Evolutionary conservation across 2,797 vertebrate genomes (phyloP), one percentile per base, ranked within the genome.

Genomic region (Austrolebias charrua): DNA sequence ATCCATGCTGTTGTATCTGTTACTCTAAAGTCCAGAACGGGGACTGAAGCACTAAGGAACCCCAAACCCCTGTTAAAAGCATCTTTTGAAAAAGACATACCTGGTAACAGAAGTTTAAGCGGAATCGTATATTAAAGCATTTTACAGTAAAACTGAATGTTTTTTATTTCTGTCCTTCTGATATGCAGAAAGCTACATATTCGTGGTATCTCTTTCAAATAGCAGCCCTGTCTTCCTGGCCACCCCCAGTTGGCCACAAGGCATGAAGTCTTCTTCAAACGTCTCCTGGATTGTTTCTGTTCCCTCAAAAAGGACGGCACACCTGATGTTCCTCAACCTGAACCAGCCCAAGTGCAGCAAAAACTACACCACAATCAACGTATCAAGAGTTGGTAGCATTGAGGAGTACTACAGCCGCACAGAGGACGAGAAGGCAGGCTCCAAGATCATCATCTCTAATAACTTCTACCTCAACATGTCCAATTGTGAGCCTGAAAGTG

Each of bases 401-500:
- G 84, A 82, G 0, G 86, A 92, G 60, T 87, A 93, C 35, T 91
- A 89, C 1, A 93, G 92, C 66, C 87, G 88, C 58, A 86, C 94
- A 1, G 94, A 96, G 76, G 94, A 95, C 0, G 89, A 94, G 56
- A 51, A 46, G 0, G 84, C 93, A 0, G 89, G 91, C 0, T 44
- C 63, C 2, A 54, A 91, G 15, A 63, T 91, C 14, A 68, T 75
- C 0, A 81, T 92, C 67, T 66, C 73, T 0, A 84, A 88, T 14
- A 83, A 35, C 66, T 98, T 99, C 89, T 98, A 94, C 92, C 89
- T 99, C 47, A 99, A 98, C 59, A 78, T 97, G 89, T 95, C 95
- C 75, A 99, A 96, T 91, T 99, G 97, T 14, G 90, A 84, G 61
- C 90, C 94, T 0, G 63, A 86, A 14, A 72, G 1, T 2, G 81